Evolutionary conservation across 2,888 invertebrate genomes (phyloP).

Genomic region (Petrophora chlorosata): DNA sequence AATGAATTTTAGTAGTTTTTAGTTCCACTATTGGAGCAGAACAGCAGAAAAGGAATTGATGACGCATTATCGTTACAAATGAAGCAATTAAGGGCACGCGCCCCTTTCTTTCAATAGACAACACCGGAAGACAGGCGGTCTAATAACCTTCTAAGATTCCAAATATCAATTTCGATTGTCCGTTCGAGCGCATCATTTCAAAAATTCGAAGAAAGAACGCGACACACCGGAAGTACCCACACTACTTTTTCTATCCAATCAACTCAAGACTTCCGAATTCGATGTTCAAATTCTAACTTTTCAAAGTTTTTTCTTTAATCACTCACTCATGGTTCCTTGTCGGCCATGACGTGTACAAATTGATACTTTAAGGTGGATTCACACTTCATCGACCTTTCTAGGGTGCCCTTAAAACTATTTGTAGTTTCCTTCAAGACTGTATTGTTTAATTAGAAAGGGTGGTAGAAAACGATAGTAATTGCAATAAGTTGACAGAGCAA

Average conservation of each 20-base stretch:
- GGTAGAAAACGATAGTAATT: conserved; percentile 40
- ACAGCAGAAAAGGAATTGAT: conserved; percentile 49
- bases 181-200: conserved; percentile 66
- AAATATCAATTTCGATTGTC: conserved; percentile 80
- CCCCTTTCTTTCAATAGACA: conserved; percentile 54
- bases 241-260: conserved; percentile 63
- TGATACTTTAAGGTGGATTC: conserved; percentile 36
- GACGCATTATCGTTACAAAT: conserved; percentile 73
- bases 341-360: conserved; percentile 55
- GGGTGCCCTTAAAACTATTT: conserved; percentile 26
- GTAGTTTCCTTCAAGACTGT: conserved; percentile 64
- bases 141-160: conserved; percentile 77
- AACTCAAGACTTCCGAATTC: conserved; percentile 69
- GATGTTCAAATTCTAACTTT: conserved; percentile 53
- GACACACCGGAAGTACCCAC: conserved; percentile 74
- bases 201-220: conserved; percentile 61
- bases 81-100: conserved; percentile 81
- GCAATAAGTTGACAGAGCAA: conserved; percentile 49
- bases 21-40: conserved; percentile 50
- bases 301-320: conserved; percentile 44
- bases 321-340: conserved; percentile 67
- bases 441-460: conserved; percentile 69
- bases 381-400: conserved; percentile 41
- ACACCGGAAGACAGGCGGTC: conserved; percentile 80
- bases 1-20: conserved; percentile 23